Percentiles rank a stretch among this genome's conserved stretches.
phyloP scores from a whole-genome alignment of 2,888 invertebrate genomes.

The Caenorhabditis zanzibari region DNA sequence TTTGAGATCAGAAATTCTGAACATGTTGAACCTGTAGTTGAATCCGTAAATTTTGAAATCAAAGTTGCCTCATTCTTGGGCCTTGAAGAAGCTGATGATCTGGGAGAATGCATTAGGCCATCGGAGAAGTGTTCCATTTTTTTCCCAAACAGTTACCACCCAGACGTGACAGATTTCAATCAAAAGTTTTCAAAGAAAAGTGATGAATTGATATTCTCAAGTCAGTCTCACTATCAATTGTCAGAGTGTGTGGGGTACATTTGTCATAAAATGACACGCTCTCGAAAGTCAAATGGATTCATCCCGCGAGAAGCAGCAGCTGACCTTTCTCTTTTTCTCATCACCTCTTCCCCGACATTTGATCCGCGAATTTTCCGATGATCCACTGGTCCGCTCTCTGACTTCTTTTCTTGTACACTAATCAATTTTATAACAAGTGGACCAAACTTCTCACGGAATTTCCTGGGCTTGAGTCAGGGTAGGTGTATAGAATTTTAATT shows the following conservation, averaged over 20 bases:
- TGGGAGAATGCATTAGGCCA: no score
- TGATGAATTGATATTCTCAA: constrained; percentile 20
- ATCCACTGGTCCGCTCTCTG: background rate
- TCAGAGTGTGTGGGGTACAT: constrained; percentile 20
- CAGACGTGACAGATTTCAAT: background rate
- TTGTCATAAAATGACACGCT: constrained; percentile 47
- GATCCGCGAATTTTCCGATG: constrained; percentile 23
- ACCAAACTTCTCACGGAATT: background rate
- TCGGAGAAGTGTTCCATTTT: no score
- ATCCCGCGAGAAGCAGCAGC: constrained; percentile 18
- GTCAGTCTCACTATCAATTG: constrained; percentile 18
- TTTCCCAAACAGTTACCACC: no score
- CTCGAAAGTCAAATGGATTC: constrained; percentile 23
- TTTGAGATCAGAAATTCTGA: no score
- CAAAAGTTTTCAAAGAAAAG: background rate
- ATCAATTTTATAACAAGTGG: constrained; percentile 29
- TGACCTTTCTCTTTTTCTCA: constrained; percentile 41
- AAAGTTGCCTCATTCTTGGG: no score
- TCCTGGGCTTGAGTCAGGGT: no score
- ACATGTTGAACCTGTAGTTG: no score
- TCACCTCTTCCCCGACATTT: constrained; percentile 34
- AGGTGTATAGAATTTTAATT: no score
- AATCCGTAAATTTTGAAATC: no score
- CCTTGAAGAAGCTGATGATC: no score
- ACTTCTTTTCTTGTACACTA: constrained; percentile 35